Evolutionary conservation across 2,888 invertebrate genomes (phyloP).

Genomic region (Crocallis elinguaria): DNA sequence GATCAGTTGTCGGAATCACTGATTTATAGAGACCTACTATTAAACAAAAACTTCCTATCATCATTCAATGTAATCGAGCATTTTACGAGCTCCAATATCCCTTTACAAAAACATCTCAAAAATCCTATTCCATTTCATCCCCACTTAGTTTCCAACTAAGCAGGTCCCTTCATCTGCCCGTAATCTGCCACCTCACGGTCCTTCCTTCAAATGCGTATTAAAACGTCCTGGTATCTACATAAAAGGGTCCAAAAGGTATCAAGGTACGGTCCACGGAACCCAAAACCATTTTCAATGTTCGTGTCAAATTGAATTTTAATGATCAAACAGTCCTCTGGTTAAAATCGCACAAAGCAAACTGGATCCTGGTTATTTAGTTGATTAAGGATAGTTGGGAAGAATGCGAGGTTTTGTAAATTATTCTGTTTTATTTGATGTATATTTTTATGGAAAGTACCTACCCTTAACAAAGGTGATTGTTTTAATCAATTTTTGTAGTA

Average conservation of each 20-base stretch:
- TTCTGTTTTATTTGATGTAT: slow-evolving; percentile 12
- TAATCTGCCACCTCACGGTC: slow-evolving; percentile 24
- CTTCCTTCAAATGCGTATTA: slow-evolving; percentile 32
- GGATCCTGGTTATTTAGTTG: slow-evolving; percentile 26
- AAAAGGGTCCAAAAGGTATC: slow-evolving; percentile 43
- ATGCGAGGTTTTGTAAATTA: slow-evolving; percentile 8
- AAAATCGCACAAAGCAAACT: slow-evolving; percentile 37
- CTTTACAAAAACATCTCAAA: slow-evolving; percentile 17
- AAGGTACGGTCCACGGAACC: slow-evolving; percentile 40
- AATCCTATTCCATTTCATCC: slow-evolving; percentile 17
- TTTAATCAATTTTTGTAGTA: too few species aligned
- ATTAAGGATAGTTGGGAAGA: slow-evolving; percentile 8
- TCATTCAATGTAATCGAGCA: slow-evolving; percentile 3
- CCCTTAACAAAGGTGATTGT: too few species aligned
- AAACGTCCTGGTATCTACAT: slow-evolving; percentile 38
- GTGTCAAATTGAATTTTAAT: slow-evolving; percentile 59
- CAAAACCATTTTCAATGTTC: slow-evolving; percentile 48
- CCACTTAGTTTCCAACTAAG: slow-evolving; percentile 24
- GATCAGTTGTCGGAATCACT: too few species aligned
- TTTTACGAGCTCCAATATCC: background rate
- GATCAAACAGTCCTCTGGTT: slow-evolving; percentile 43
- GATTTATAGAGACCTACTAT: background rate
- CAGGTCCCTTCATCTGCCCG: slow-evolving; percentile 5
- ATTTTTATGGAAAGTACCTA: background rate
- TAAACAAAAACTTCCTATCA: background rate